These are phyloP conservation scores for Agapornis canus DNA, from an alignment of 2,797 vertebrate species.

Conservation along the genomic window DNA sequence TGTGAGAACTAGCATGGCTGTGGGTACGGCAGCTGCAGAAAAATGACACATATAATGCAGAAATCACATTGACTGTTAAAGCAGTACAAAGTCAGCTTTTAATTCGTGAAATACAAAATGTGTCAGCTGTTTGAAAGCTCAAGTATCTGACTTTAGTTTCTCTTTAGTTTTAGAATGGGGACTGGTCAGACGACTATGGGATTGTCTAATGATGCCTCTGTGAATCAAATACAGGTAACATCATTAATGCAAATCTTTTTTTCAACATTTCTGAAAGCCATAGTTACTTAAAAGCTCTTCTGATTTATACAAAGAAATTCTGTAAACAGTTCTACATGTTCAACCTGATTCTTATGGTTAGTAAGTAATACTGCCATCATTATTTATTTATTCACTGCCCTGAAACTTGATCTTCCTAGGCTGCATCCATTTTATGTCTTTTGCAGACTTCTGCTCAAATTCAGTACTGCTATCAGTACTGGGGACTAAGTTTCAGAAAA, in stretches of 20 bases:
- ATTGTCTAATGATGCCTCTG: neutral
- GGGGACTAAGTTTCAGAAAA: neutral
- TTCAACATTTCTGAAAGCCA: neutral
- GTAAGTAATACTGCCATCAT: neutral
- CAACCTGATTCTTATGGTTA: neutral
- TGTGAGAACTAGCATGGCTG: fast-evolving
- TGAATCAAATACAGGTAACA: constrained; percentile 73
- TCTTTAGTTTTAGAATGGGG: constrained; percentile 72
- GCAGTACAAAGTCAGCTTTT: fast-evolving
- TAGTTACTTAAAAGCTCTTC: neutral
- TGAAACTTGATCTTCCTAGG: neutral
- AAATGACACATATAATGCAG: fast-evolving
- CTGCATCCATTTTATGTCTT: neutral
- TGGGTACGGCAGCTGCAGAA: fast-evolving
- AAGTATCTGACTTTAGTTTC: fast-evolving
- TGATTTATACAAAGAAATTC: neutral
- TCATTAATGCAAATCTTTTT: neutral
- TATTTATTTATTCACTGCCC: neutral
- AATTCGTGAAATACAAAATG: neutral
- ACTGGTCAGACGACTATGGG: neutral
- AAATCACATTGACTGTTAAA: neutral
- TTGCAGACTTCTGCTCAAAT: neutral
- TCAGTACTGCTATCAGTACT: fast-evolving
- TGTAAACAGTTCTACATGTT: neutral
- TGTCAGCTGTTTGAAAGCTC: neutral